Percentiles rank a stretch among this genome's conserved stretches.
Conservation (phyloP, 2,888 invertebrate genomes). For the Nudaria mundana region DNA sequence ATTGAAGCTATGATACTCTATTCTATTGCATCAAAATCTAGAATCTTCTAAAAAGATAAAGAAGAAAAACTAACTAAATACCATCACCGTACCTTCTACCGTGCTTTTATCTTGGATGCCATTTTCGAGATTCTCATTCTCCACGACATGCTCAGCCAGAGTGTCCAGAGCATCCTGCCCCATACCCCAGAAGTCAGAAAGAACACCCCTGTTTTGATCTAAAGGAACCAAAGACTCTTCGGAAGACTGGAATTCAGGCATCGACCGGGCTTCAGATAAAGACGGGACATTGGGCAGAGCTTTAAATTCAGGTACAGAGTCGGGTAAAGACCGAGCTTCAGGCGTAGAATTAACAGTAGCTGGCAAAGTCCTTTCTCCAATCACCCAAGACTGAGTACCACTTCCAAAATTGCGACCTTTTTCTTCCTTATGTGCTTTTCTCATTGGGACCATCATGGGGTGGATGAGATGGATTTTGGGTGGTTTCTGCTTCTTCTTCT, state of each 20-base stretch:
- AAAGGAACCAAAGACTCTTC: neutral
- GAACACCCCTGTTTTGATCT: conserved; percentile 41
- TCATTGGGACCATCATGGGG: conserved; percentile 50
- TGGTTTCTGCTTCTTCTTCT: conserved; percentile 69
- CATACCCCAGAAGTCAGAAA: conserved; percentile 53
- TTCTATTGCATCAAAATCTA: too few relatives aligned
- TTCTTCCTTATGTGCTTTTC: conserved; percentile 46
- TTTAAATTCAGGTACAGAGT: too few relatives aligned
- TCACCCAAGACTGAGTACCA: conserved; percentile 62
- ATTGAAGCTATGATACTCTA: too few relatives aligned
- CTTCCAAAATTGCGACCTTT: conserved; percentile 62
- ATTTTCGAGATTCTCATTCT: conserved; percentile 58
- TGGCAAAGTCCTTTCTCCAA: conserved; percentile 41
- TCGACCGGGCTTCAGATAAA: too few relatives aligned
- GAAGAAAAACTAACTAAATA: conserved; percentile 11
- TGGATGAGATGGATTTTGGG: conserved; percentile 66
- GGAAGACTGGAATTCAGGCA: conserved; percentile 9
- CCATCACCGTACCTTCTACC: conserved; percentile 64
- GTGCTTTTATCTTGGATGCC: conserved; percentile 61
- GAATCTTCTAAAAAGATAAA: too few relatives aligned
- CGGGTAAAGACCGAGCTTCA: conserved; percentile 11
- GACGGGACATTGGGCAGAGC: too few relatives aligned
- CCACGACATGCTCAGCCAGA: conserved; percentile 60
- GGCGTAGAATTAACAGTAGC: conserved; percentile 10
- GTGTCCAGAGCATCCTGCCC: conserved; percentile 61